Percentiles rank a stretch among this genome's conserved stretches.
Conservation (phyloP, 2,888 invertebrate species). For the Melanostoma scalare region DNA sequence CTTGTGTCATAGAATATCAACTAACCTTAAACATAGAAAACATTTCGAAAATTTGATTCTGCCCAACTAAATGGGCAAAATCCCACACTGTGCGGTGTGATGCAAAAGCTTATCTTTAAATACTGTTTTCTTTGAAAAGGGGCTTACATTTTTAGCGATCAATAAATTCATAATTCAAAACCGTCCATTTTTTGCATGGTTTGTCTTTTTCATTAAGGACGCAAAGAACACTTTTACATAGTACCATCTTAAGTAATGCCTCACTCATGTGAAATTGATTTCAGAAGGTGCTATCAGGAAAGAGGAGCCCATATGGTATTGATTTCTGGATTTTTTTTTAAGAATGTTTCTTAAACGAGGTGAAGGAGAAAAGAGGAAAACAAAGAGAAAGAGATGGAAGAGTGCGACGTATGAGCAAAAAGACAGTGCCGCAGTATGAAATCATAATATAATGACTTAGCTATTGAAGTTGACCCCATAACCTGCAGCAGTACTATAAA, state of each 20-base stretch:
- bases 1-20: too few relatives aligned
- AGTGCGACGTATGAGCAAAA: constrained; percentile 9
- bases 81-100: too few relatives aligned
- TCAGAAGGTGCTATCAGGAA: constrained; percentile 25
- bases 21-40: too few relatives aligned
- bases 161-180: too few relatives aligned
- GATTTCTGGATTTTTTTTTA: constrained; percentile 48
- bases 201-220: constrained; percentile 1
- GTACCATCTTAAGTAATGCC: constrained; percentile 30
- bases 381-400: constrained; percentile 18
- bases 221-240: constrained; percentile 14
- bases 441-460: constrained; percentile 54
- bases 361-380: constrained; percentile 18
- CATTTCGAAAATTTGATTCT: too few relatives aligned
- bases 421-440: constrained; percentile 63
- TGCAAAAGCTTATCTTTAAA: too few relatives aligned
- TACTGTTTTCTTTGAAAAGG: too few relatives aligned
- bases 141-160: too few relatives aligned
- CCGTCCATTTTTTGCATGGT: too few relatives aligned
- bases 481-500: constrained; percentile 46
- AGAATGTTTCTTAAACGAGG: constrained; percentile 25
- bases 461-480: constrained; percentile 69
- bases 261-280: constrained; percentile 22
- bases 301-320: constrained; percentile 58
- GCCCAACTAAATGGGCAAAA: too few relatives aligned